Base-by-base conservation (phyloP, 1,140 invertebrate genomes). In the Brachionus plicatilis region DNA sequence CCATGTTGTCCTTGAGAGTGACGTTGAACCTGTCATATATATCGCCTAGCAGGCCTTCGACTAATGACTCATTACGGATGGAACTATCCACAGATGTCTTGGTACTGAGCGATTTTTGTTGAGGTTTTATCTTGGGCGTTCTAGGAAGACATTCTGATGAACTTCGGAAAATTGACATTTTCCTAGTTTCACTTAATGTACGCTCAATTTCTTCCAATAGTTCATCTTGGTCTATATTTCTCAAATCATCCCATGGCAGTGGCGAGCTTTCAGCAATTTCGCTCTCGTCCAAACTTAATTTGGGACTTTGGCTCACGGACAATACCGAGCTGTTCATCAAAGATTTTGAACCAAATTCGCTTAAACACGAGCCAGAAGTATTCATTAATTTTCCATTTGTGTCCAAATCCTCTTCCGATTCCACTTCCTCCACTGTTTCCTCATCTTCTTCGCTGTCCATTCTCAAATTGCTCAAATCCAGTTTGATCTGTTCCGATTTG, bases 21-120 rank as follows among this genome's bases (percentile, higher is more conserved):
- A 68, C 87, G 85, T 53, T 86, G 85, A 17, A 90, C 3, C 88
- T 86, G 75, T 89, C 88, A 83, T 90, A 90, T 53, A 90, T 90
- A 76, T 90, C 89, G 83, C 87, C 88, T 50, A 90, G 86, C 11
- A 90, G 86, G 72, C 87, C 88, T 86, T 90, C 89, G 17, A 90
- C 88, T 27, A 89, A 88, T 0, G 89, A 90, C 9, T 85, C 37
- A n/a, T 83, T 65, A 12, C 72, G 43, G 1, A 50, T n/a, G 17
- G 17, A 47, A 6, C 24, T 29, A 27, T 50, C 27, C 27, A 27
- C 7, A 5, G 45, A 76, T 5, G 43, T 9, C 47, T 76, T 76
- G 24, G 47, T 24, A 6, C 43, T 76, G 7, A 76, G 43, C 14
- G 45, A 29, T 76, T 76, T 76, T 27, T 60, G 53, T 20, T 45